These are phyloP conservation scores for Chaenogobius annularis DNA, from an alignment of 2,113 vertebrate species.

Conservation along the genomic window DNA sequence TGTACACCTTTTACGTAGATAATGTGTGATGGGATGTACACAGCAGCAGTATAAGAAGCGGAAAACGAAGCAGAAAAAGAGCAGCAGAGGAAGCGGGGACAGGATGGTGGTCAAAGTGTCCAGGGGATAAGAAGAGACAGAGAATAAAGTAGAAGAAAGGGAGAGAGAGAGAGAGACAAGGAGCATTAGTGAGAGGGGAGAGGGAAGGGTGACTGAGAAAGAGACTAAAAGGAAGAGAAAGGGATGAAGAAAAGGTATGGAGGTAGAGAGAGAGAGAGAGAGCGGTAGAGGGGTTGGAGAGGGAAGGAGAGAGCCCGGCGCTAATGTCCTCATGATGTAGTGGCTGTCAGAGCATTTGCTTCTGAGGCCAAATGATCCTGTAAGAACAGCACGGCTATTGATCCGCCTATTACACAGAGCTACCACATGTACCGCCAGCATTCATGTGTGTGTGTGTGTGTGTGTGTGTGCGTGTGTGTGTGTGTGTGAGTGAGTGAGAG, in stretches of 20 bases:
- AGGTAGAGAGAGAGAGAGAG: neutral
- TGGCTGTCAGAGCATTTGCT: slow-evolving; percentile 68
- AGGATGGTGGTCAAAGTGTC: too few relatives aligned
- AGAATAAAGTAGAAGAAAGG: neutral
- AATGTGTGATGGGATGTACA: too few relatives aligned
- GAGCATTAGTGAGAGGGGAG: neutral
- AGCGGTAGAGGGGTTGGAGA: neutral
- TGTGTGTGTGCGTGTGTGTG: too few relatives aligned
- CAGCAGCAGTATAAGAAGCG: too few relatives aligned
- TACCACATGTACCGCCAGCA: slow-evolving; percentile 43
- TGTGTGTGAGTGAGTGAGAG: neutral
- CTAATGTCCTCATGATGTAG: slow-evolving; percentile 73
- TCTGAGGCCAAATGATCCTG: slow-evolving; percentile 72
- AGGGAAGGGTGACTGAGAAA: neutral
- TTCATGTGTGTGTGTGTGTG: slow-evolving; percentile 25
- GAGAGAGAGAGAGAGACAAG: too few relatives aligned
- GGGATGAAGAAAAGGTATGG: neutral
- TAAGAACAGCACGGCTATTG: slow-evolving; percentile 71
- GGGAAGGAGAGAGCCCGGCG: slow-evolving; percentile 26
- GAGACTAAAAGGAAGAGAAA: neutral
- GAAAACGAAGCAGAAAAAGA: neutral
- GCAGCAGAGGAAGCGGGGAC: neutral
- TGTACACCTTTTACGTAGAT: too few relatives aligned
- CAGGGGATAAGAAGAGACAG: neutral
- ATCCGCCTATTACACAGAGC: slow-evolving; percentile 60